Percentiles rank a stretch among this genome's conserved stretches.
Conservation (phyloP, 1,140 invertebrate species). For the Stegodyphus mimosarum region DNA sequence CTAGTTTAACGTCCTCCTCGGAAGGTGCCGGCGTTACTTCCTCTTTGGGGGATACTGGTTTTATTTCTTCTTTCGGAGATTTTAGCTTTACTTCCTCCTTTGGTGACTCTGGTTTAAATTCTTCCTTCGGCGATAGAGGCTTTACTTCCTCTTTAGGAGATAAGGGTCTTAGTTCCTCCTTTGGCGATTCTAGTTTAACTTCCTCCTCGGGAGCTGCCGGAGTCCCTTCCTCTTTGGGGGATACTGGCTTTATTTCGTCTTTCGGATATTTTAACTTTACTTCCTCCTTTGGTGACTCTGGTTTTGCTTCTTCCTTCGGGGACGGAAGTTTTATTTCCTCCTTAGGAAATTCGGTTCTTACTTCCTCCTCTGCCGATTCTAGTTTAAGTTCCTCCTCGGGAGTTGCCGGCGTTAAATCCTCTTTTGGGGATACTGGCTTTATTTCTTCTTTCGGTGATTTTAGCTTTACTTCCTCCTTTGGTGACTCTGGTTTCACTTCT, state of each 20-base stretch:
- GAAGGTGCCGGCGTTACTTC: neutral
- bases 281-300: neutral
- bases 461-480: constrained; percentile 76
- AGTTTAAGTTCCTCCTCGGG: neutral
- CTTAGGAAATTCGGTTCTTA: neutral
- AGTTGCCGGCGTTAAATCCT: neutral
- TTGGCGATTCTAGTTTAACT: neutral
- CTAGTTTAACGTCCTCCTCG: too few relatives aligned
- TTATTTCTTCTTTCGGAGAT: too few relatives aligned
- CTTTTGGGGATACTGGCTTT: neutral
- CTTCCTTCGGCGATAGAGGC: too few relatives aligned
- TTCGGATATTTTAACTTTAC: neutral
- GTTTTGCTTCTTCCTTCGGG: neutral
- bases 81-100: too few relatives aligned
- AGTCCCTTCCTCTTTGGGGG: neutral
- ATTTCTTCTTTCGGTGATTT: constrained; percentile 27
- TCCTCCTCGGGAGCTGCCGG: neutral
- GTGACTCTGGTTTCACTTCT: neutral
- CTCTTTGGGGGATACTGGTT: too few relatives aligned
- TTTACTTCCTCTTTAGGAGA: too few relatives aligned
- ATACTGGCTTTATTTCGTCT: too few relatives aligned
- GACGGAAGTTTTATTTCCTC: neutral
- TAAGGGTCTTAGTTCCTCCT: too few relatives aligned
- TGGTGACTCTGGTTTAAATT: too few relatives aligned
- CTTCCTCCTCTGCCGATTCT: neutral